phyloP scores from a whole-genome alignment of 2,113 vertebrate species.

The Cariama cristata region DNA sequence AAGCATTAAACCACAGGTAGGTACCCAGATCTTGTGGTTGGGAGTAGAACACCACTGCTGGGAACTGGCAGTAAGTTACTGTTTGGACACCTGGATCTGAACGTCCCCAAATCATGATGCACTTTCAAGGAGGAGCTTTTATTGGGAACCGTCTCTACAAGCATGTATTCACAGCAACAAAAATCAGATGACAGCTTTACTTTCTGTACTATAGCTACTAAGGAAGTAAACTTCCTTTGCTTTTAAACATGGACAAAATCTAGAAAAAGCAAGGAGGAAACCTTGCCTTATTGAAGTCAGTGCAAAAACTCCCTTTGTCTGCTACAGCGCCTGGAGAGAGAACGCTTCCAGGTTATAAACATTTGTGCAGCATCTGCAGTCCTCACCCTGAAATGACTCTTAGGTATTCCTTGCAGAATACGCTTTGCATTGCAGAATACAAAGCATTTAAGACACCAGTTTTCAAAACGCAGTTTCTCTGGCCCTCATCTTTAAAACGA shows the following conservation, averaged over 20 bases:
- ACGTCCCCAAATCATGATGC: not conserved
- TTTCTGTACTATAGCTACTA: not conserved
- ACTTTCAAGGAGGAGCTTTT: not conserved
- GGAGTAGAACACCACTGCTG: not conserved
- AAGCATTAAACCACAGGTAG: not conserved
- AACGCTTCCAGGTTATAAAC: not conserved
- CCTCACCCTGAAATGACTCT: not conserved
- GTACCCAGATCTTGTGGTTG: not conserved
- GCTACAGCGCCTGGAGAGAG: not conserved
- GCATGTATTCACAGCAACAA: not conserved
- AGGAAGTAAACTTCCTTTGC: not conserved
- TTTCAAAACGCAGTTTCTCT: not conserved
- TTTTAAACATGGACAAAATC: not conserved
- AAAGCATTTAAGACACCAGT: not conserved
- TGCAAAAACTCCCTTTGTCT: not conserved
- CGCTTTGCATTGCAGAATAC: not conserved
- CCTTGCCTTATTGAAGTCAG: not conserved
- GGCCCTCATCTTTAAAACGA: not conserved
- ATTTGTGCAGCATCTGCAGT: not conserved
- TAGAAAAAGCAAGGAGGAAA: not conserved
- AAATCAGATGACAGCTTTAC: not conserved
- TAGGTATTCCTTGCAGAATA: not conserved
- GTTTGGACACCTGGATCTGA: not conserved
- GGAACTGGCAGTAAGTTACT: not conserved
- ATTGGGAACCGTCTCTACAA: not conserved